A percentile compares a stretch with the other conserved stretches of the same genome.
These are phyloP conservation scores for Octodonta nipae DNA, from an alignment of 2,888 invertebrate genomes.

Conservation along the genomic window DNA sequence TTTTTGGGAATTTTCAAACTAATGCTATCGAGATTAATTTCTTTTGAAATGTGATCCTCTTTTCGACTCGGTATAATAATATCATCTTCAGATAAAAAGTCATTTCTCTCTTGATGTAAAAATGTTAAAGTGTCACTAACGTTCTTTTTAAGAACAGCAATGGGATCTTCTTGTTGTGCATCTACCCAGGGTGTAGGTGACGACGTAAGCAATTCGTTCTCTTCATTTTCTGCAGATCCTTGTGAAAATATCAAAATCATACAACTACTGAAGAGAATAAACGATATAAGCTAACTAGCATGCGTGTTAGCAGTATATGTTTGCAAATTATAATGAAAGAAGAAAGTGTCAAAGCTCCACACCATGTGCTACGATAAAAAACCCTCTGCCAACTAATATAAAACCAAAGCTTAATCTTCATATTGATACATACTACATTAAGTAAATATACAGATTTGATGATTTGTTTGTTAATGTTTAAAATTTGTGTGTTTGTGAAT, in stretches of 20 bases:
- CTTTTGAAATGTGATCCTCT: conserved; percentile 31
- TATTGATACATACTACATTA: too few relatives aligned
- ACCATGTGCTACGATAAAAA: conserved; percentile 12
- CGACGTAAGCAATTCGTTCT: not conserved
- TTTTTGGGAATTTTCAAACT: conserved; percentile 21
- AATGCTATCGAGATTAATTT: conserved; percentile 28
- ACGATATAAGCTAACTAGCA: conserved; percentile 13
- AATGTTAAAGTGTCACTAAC: conserved; percentile 34
- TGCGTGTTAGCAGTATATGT: conserved; percentile 16
- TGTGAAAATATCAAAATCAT: conserved; percentile 22
- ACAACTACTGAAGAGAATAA: conserved; percentile 17
- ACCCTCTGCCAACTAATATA: too few relatives aligned
- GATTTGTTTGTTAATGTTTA: too few relatives aligned
- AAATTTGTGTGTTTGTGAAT: too few relatives aligned
- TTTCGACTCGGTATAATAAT: conserved; percentile 33
- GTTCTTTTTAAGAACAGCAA: conserved; percentile 29
- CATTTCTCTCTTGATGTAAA: conserved; percentile 35
- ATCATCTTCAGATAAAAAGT: conserved; percentile 33
- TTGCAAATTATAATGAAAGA: conserved; percentile 16
- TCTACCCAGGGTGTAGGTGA: not conserved
- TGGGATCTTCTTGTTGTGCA: conserved; percentile 16
- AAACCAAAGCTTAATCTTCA: too few relatives aligned
- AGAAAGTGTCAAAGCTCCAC: conserved; percentile 10
- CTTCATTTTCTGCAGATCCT: conserved; percentile 18
- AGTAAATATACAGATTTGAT: too few relatives aligned